phyloP scores from a whole-genome alignment of 1,140 invertebrate genomes.

The Temnothorax nylanderi region DNA sequence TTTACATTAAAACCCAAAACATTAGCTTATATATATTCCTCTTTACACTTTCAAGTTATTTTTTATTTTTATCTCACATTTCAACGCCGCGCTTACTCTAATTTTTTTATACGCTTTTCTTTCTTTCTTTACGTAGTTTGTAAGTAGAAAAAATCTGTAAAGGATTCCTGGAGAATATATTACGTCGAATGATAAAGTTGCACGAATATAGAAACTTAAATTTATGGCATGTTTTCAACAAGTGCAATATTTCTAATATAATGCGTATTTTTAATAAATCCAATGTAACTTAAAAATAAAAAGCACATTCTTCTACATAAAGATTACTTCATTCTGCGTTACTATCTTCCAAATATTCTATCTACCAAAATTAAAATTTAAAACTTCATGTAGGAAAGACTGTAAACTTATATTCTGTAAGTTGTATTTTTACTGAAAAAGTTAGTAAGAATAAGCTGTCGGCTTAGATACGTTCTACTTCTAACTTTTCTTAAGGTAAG shows the following conservation, averaged over 20 bases:
- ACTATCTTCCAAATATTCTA: neutral
- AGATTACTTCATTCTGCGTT: neutral
- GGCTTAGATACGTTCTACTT: conserved; percentile 34
- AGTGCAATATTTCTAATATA: neutral
- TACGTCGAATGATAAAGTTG: neutral
- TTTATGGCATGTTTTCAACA: neutral
- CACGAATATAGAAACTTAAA: neutral
- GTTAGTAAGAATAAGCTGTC: conserved; percentile 39
- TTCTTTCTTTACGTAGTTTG: neutral
- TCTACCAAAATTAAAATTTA: conserved; percentile 8
- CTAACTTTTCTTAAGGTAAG: conserved; percentile 36
- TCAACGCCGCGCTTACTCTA: neutral
- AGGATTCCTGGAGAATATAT: neutral
- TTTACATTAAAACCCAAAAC: conserved; percentile 11
- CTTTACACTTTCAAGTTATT: neutral
- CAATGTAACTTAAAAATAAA: neutral
- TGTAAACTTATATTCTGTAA: neutral
- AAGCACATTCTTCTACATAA: neutral
- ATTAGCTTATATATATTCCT: neutral
- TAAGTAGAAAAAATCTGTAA: neutral
- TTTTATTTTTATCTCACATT: neutral
- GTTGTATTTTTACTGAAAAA: conserved; percentile 48
- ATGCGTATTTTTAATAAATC: neutral
- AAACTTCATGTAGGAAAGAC: neutral
- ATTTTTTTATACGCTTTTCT: no score